A percentile compares a stretch with the other conserved stretches of the same genome.
Evolutionary conservation across 2,888 invertebrate genomes (phyloP).

Genomic region (Cotesia congregata): DNA sequence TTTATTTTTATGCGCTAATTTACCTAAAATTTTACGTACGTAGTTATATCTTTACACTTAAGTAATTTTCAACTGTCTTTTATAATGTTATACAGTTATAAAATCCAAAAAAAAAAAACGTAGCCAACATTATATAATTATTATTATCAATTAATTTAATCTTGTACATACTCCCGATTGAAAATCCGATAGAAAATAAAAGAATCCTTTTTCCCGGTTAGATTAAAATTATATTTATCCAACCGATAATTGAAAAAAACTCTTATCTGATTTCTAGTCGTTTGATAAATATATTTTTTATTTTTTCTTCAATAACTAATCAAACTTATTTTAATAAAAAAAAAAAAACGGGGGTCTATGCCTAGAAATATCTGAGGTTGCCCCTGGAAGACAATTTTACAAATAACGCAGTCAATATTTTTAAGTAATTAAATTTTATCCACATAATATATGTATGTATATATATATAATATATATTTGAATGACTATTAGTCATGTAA

Average conservation of each 20-base stretch:
- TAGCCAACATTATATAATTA: constrained; percentile 57
- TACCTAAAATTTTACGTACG: neutral
- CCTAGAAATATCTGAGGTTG: neutral
- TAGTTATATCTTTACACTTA: constrained; percentile 27
- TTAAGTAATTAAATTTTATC: neutral
- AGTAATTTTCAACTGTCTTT: constrained; percentile 49
- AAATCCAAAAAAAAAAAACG: constrained; percentile 63
- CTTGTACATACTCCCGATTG: constrained; percentile 55
- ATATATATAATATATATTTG: constrained; percentile 33
- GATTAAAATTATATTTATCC: neutral
- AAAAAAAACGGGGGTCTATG: neutral
- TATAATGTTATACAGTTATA: constrained; percentile 59
- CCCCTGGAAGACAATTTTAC: neutral
- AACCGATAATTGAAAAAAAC: neutral
- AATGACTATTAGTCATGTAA: neutral
- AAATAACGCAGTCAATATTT: too few species aligned
- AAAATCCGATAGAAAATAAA: neutral
- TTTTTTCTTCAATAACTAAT: too few species aligned
- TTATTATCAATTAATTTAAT: constrained; percentile 30
- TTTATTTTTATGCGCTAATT: constrained; percentile 32
- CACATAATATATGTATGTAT: constrained; percentile 27
- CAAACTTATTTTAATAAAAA: neutral
- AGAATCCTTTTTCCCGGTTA: neutral
- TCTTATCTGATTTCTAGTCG: neutral
- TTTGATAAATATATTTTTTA: too few species aligned